Percentiles rank a stretch among this genome's conserved stretches.
These are phyloP conservation scores for Argentina silus DNA, from an alignment of 2,797 vertebrate species.

Conservation along the genomic window DNA sequence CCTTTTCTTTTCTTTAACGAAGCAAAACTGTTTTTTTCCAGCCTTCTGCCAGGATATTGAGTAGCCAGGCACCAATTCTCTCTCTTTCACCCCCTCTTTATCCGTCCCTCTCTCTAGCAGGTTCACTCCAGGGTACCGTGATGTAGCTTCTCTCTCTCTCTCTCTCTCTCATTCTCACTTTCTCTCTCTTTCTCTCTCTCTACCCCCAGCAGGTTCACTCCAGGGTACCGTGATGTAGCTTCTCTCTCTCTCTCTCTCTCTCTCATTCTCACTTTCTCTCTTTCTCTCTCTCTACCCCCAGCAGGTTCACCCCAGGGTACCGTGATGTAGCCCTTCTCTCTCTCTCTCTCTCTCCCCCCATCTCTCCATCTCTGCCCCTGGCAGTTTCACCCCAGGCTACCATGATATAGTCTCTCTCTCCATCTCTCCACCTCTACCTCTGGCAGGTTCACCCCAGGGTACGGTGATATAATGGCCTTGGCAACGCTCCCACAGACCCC, in stretches of 20 bases:
- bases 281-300: too few relatives aligned
- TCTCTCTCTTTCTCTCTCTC: neutral
- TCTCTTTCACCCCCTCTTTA: too few relatives aligned
- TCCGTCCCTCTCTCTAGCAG: too few relatives aligned
- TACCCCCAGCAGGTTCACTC: slow-evolving; percentile 19
- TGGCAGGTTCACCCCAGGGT: slow-evolving; percentile 18
- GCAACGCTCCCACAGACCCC: slow-evolving; percentile 1
- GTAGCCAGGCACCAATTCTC: neutral
- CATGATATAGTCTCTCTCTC: neutral
- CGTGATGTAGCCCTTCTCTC: too few relatives aligned
- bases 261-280: too few relatives aligned
- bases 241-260: too few relatives aligned
- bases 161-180: too few relatives aligned
- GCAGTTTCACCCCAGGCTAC: too few relatives aligned
- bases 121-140: too few relatives aligned
- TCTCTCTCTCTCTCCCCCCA: neutral
- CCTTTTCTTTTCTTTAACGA: neutral
- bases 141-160: neutral
- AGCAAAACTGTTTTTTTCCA: neutral
- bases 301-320: too few relatives aligned
- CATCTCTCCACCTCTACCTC: neutral
- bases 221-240: too few relatives aligned
- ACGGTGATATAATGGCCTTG: slow-evolving; percentile 13
- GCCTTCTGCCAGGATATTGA: neutral
- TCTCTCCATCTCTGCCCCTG: neutral